Base-by-base conservation (phyloP, 2,113 vertebrate species). In the Sander vitreus region DNA sequence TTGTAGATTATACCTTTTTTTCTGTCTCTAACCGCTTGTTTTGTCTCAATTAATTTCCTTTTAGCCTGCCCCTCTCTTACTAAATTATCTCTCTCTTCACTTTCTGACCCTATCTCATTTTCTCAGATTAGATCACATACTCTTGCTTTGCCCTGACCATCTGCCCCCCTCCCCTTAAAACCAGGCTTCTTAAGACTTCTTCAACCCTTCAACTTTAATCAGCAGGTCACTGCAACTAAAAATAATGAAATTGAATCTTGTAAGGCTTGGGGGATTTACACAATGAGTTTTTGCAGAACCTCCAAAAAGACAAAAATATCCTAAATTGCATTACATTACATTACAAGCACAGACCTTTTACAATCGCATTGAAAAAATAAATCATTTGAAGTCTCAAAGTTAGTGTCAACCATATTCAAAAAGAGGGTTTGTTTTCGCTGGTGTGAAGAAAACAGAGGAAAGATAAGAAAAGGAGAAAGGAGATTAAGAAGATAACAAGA, bases 141-240 rank as follows among this genome's bases (percentile, higher is more conserved):
- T 64, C 39, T 78, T 66, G 5, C 63, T 62, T 65, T 76, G 60
- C 66, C 47, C 47, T 65, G 55, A 81, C 90, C 88, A 73, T 86
- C 90, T 80, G 75, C 76, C 45, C 23, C 81, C 19, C 51, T 76
- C 36, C 27, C 43, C 81, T 16, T 39, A 39, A 77, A 54, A 58
- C 11, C 48, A 50, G 50, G 12, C 53, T 73, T 43, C 57, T 72
- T 66, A 76, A 69, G 55, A 72, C 50, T 59, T 19, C 13, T 59
- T 67, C 4, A 66, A 9, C 59, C 43, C 59, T 39, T 54, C 33
- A 45, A 33, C 36, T 66, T 75, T 50, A 59, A 86, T 43, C 59
- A 59, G 81, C 55, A 27, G 15, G 2, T 81, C 50, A 2, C 0
- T 25, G 19, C 11, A 0, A 51, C 47, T 43, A 54, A 36, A 59